Evolutionary conservation across 2,113 vertebrate genomes (phyloP), one percentile per base, ranked within the genome.

Genomic region (Gila orcuttii): DNA sequence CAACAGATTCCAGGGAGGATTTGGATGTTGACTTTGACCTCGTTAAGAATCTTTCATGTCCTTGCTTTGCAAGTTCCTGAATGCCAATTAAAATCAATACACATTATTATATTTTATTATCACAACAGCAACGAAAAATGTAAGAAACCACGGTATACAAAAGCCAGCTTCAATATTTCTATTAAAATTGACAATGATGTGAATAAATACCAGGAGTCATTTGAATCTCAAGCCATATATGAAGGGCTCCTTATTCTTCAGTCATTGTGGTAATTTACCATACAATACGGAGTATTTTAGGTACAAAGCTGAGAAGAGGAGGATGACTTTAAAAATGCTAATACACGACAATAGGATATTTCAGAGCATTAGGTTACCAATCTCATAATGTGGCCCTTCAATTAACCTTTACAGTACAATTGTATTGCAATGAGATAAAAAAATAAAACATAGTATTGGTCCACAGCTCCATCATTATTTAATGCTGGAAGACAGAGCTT

Each of bases 391-490:
- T 36, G 25, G 2, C 42, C 21, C 42, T 74, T 74, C 4, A 60
- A 42, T 10, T 25, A 33, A 75, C 23, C 69, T 28, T 74, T 82
- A 77, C 71, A 83, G 78, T 60, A 86, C 77, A 15, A 42, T 36
- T 50, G 39, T 28, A 68, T 23, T 45, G 50, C 57, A 39, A 36
- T 52, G 25, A 82, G 60, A 75, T 25, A 45, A 42, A 28, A 28
- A 15, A 82, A 17, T 4, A 31, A 36, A 75, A 82, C 28, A 85
- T 33, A 79, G 86, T 28, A 59, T 85, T 87, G 19, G 39, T 84
- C 73, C 78, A 88, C 81, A 90, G 47, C 2, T 76, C 19, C n/a
- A 83, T 86, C 6, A 87, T 88, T 39, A 83, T 84, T 82, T 33
- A 86, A 81, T 74, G 87, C 62, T 85, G 21, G n/a, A 84, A 52